Base-by-base conservation (phyloP, 2,113 vertebrate genomes). In the Chaenogobius annularis region DNA sequence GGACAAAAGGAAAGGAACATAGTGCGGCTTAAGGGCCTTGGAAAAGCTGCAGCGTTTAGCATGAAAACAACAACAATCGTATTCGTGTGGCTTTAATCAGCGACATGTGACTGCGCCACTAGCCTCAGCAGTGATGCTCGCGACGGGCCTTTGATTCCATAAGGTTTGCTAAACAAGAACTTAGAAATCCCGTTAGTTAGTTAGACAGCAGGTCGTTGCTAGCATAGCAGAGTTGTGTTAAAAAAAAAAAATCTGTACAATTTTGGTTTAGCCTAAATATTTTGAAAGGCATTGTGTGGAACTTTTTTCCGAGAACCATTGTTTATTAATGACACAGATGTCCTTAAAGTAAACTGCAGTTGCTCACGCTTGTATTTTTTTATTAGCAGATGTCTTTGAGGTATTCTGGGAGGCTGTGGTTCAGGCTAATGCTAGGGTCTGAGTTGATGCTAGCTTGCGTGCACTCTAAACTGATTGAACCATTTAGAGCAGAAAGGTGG, bases 1-100 rank as follows among this genome's bases (percentile, higher is more conserved):
- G 64, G 63, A 85, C 81, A 83, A 84, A 81, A 54, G 50, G 56
- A 50, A 43, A 66, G 56, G 65, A 72, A 77, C 43, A 82, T 67
- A 67, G 64, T 9, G 26, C 43, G 48, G 71, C 67, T 81, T 66
- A 73, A 31, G 58, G 58, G 37, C 75, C 73, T 68, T 4, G 55
- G 58, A 70, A 52, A 81, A 74, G 77, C 52, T 72, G 78, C 79
- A 70, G 75, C 11, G 23, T 15, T n/a, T 73, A 76, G 66, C 69
- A 74, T 44, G 66, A 73, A 72, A 69, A 72, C 76, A 71, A 69
- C n/a, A 72, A 67, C 66, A 20, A 61, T 19, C 5, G 52, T 12
- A 72, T 12, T 19, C 5, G 52, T 12, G 74, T 12, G 74, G 62
- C 15, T 46, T 20, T 73, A 68, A 79, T 74, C 68, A 50, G 74